phyloP scores from a whole-genome alignment of 2,113 vertebrate genomes.

The Lepus europaeus region DNA sequence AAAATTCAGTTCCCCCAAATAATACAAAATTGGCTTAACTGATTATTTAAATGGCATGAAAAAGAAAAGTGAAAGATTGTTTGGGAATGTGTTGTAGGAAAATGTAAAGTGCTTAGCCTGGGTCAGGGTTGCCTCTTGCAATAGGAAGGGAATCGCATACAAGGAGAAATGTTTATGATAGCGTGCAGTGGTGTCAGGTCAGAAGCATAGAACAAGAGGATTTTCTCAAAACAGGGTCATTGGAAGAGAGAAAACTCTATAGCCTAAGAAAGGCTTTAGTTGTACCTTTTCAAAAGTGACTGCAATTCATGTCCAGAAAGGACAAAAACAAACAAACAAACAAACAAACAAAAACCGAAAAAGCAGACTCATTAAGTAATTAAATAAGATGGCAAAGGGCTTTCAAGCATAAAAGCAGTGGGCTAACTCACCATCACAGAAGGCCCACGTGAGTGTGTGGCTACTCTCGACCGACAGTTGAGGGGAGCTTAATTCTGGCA shows the following conservation, averaged over 20 bases:
- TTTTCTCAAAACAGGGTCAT: background rate
- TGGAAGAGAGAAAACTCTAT: background rate
- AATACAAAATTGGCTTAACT: background rate
- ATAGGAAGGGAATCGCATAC: background rate
- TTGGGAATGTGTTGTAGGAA: background rate
- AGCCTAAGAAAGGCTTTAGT: background rate
- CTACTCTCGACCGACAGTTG: background rate
- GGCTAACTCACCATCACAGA: background rate
- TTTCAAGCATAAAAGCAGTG: slow-evolving; percentile 5
- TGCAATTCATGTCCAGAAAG: background rate
- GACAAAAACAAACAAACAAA: background rate
- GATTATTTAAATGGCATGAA: background rate
- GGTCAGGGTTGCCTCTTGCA: background rate
- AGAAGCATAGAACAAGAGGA: background rate
- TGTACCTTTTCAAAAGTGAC: background rate
- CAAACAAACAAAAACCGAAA: background rate
- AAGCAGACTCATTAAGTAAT: background rate
- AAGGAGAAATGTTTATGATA: background rate
- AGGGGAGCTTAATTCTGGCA: background rate
- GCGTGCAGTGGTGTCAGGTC: background rate
- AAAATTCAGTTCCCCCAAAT: background rate
- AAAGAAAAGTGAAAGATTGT: background rate
- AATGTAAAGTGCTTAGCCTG: background rate
- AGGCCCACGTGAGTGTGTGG: background rate
- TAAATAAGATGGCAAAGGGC: slow-evolving; percentile 4